These are phyloP conservation scores for Mirza zaza DNA, from an alignment of 2,113 vertebrate species.

Conservation along the genomic window DNA sequence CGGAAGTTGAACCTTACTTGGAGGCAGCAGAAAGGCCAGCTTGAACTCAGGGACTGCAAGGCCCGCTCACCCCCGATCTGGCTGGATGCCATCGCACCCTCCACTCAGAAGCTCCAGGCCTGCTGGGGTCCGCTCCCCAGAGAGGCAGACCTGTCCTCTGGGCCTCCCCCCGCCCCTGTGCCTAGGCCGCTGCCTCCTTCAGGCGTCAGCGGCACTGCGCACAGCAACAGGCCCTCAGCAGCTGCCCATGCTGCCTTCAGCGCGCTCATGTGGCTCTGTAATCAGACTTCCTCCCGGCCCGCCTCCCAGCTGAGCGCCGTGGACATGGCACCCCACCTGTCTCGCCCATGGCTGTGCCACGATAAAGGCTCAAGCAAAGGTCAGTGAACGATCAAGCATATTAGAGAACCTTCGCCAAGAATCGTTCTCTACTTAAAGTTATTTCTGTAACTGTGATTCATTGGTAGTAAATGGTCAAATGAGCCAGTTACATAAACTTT, in stretches of 20 bases:
- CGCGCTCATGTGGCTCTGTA: background rate
- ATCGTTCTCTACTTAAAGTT: background rate
- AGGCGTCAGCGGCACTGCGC: background rate
- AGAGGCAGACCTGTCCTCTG: background rate
- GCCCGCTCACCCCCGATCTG: background rate
- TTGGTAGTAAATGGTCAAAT: background rate
- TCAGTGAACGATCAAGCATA: background rate
- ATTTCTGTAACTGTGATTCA: background rate
- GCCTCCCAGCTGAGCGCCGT: background rate
- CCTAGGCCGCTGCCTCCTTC: background rate
- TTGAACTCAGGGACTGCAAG: background rate
- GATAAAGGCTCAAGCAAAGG: background rate
- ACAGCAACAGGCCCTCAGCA: background rate
- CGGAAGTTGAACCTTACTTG: rapidly evolving
- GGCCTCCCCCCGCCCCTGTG: background rate
- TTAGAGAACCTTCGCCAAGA: background rate
- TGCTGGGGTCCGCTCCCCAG: background rate
- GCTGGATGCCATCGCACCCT: background rate
- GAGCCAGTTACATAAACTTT: background rate
- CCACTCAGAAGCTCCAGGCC: no score
- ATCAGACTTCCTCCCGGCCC: background rate
- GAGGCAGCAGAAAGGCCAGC: background rate
- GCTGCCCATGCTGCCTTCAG: background rate
- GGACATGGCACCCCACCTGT: background rate
- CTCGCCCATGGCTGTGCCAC: background rate